Conservation (phyloP, 2,113 vertebrate species). For the Carassius carassius region DNA sequence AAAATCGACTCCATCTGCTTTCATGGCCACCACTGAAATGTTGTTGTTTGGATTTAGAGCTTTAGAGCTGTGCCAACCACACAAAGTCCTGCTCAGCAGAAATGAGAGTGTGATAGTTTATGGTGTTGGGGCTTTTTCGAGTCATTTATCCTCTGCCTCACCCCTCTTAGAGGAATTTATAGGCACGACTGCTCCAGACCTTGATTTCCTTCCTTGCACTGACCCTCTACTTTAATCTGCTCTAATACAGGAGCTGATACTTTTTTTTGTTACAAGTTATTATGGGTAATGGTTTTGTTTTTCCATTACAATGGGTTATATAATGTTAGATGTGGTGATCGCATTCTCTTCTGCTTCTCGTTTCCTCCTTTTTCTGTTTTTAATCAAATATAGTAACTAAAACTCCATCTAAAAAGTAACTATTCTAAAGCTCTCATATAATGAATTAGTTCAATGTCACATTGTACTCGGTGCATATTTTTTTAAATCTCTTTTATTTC, state of each 20-base stretch:
- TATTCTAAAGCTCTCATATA: not conserved
- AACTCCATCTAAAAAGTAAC: not conserved
- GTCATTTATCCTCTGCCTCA: conserved; percentile 20
- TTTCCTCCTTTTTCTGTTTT: not conserved
- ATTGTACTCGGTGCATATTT: too few species aligned
- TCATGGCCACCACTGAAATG: conserved; percentile 20
- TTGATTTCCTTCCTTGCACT: not conserved
- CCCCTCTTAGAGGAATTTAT: conserved; percentile 6
- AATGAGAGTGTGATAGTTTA: conserved; percentile 27
- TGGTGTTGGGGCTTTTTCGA: conserved; percentile 16
- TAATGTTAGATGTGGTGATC: not conserved
- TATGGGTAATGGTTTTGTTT: not conserved
- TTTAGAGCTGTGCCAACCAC: conserved; percentile 20
- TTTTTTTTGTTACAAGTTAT: not conserved
- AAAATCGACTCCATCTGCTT: conserved; percentile 30
- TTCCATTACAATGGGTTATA: not conserved
- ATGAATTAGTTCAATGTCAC: too few species aligned
- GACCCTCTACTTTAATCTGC: not conserved
- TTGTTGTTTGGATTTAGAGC: conserved; percentile 35
- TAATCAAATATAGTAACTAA: not conserved
- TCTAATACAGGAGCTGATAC: not conserved
- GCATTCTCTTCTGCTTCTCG: not conserved
- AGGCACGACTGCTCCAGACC: not conserved
- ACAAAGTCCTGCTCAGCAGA: conserved; percentile 30
- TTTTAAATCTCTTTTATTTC: too few species aligned